Evolutionary conservation across 2,888 invertebrate genomes (phyloP), one percentile per base, ranked within the genome.

Genomic region (Crepidodera aurea): DNA sequence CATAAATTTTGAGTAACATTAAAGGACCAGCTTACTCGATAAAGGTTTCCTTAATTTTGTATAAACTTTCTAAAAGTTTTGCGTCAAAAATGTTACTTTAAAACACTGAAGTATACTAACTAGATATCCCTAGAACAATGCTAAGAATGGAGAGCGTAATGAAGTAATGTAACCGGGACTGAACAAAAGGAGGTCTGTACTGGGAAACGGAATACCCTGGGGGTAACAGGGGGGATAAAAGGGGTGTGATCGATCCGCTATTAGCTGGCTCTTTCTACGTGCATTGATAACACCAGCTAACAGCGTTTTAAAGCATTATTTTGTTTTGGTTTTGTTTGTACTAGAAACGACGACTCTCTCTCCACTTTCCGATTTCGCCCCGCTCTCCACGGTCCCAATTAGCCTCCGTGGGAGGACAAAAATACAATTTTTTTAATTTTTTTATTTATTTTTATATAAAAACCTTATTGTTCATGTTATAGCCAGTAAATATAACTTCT

Each of bases 101-200:
- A 22, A 22, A 22, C 22, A 4, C 22, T 6, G 22, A 22, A 22
- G 22, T 22, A 6, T 2, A 42, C 42, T 19, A 16, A 19, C 16
- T 42, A 42, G 42, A 48, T 19, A 22, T 51, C 1, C 37, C 34
- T 18, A 32, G 55, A 46, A 50, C 37, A 62, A 66, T 66, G 61
- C 60, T 65, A 67, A 70, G 66, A 68, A 67, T 66, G 64, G 60
- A 63, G 56, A 64, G 62, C 46, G 60, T 68, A 70, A 70, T 67
- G 66, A 67, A 70, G 67, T 66, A 69, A 67, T 65, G 67, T 53
- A 39, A 64, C 56, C 46, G 59, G 44, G 57, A 27, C 19, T 48
- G 54, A 40, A 60, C 60, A 60, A 60, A 60, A 60, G 32, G 55
- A 50, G 51, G 53, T 57, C 12, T 27, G 12, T 27, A 8, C 56